These are phyloP conservation scores for Catocala sponsa DNA, from an alignment of 2,888 invertebrate genomes.

Conservation along the genomic window DNA sequence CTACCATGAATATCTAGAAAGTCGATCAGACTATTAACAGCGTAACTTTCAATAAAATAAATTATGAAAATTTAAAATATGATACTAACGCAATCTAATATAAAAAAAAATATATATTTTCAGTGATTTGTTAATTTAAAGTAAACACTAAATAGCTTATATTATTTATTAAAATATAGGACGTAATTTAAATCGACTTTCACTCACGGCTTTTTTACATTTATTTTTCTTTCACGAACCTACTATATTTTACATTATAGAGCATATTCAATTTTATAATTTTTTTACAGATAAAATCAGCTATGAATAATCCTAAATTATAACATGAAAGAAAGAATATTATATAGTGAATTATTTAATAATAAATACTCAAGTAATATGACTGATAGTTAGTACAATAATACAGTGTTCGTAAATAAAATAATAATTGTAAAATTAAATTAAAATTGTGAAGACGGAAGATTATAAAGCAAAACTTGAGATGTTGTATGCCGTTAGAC, in stretches of 20 bases:
- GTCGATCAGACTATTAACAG: too few relatives aligned
- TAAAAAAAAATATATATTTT: neutral
- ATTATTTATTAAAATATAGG: too few relatives aligned
- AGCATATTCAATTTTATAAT: neutral
- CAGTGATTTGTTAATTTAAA: neutral
- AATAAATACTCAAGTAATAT: slow-evolving; percentile 45
- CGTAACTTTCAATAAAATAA: too few relatives aligned
- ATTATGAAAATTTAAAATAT: too few relatives aligned
- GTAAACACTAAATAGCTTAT: too few relatives aligned
- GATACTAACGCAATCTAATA: too few relatives aligned
- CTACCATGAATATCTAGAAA: too few relatives aligned
- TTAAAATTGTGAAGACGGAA: slow-evolving; percentile 38
- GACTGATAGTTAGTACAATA: slow-evolving; percentile 64
- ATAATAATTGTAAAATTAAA: slow-evolving; percentile 28
- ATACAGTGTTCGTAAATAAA: slow-evolving; percentile 35
- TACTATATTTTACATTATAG: too few relatives aligned
- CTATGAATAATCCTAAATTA: slow-evolving; percentile 36
- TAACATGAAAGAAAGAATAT: slow-evolving; percentile 55
- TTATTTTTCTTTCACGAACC: neutral
- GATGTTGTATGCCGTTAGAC: slow-evolving; percentile 84
- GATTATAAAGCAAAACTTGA: slow-evolving; percentile 56
- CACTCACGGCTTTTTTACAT: slow-evolving; percentile 39
- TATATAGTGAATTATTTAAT: slow-evolving; percentile 48
- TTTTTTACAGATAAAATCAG: slow-evolving; percentile 28
- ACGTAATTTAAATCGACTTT: slow-evolving; percentile 15